Evolutionary conservation across 2,797 vertebrate genomes (phyloP), one percentile per base, ranked within the genome.

Genomic region (Urosaurus nigricauda): DNA sequence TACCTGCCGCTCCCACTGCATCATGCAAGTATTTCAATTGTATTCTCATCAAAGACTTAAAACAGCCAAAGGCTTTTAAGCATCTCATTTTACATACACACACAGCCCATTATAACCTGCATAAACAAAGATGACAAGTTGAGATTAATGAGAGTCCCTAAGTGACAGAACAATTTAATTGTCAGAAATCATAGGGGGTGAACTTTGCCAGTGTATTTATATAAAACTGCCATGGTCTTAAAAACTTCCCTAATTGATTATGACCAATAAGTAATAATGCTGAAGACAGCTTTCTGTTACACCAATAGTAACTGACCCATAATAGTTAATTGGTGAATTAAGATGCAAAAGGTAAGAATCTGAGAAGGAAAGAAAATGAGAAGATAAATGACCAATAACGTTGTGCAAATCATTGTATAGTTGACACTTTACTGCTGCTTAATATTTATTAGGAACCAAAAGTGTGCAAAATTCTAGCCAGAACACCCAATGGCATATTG

Each of bases 111-210:
- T 97, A 98, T 97, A 98, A 98, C 97, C 97, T 98, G 97, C 97
- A 98, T 98, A 99, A 99, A 98, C 98, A 99, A 97, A 97, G 96
- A 98, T 98, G 98, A 99, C 98, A 99, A 98, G 98, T 98, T 98
- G 98, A 99, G 98, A 99, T 99, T 99, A 99, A 99, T 99, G 98
- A 98, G 97, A 96, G 97, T 97, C 97, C 97, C 97, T 96, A 96
- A 98, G 97, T 98, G 98, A 98, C 98, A 98, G 97, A 97, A 97
- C 98, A 98, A 98, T 98, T 98, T 98, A 98, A 98, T 98, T 98
- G 98, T 99, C 98, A 98, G 94, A 98, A 97, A 97, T 98, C 97
- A 97, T 97, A 97, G 96, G 97, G 96, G 97, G 92, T 98, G 98
- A 98, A 98, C 98, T 97, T 98, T 97, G 97, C 96, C 96, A 97